Conservation (phyloP, 1,140 invertebrate genomes). For the Battus philenor region DNA sequence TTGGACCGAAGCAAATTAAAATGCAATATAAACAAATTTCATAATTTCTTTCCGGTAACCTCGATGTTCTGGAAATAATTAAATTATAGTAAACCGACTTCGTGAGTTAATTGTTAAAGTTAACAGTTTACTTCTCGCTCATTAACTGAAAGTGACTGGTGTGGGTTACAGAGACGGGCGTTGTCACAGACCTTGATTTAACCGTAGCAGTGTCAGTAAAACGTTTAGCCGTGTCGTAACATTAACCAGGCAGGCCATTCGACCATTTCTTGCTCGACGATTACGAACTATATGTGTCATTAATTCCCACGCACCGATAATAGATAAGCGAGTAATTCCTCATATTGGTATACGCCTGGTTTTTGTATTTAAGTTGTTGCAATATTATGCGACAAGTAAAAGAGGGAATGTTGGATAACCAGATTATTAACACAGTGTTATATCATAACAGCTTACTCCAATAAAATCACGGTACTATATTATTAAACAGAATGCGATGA, state of each 20-base stretch:
- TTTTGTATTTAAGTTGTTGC: background rate
- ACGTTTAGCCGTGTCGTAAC: conserved; percentile 28
- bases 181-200: conserved; percentile 41
- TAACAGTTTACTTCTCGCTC: conserved; percentile 22
- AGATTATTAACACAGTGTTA: background rate
- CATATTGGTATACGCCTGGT: background rate
- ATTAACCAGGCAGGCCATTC: conserved; percentile 18
- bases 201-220: conserved; percentile 41
- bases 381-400: background rate
- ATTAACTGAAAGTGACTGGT: conserved; percentile 44
- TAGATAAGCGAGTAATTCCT: conserved; percentile 7
- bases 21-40: too few relatives aligned
- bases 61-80: too few relatives aligned
- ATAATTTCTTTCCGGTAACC: too few relatives aligned
- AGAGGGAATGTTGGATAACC: conserved; percentile 4
- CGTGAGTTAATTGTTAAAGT: background rate
- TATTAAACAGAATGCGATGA: too few relatives aligned
- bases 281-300: conserved; percentile 15
- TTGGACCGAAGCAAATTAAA: too few relatives aligned
- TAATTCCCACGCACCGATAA: conserved; percentile 21
- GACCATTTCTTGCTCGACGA: conserved; percentile 12
- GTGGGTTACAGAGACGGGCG: conserved; percentile 27
- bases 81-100: conserved; percentile 4
- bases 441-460: too few relatives aligned
- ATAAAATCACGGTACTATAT: too few relatives aligned